These are phyloP conservation scores for Azorinus chamasolen DNA, from an alignment of 2,888 invertebrate species.

Conservation along the genomic window DNA sequence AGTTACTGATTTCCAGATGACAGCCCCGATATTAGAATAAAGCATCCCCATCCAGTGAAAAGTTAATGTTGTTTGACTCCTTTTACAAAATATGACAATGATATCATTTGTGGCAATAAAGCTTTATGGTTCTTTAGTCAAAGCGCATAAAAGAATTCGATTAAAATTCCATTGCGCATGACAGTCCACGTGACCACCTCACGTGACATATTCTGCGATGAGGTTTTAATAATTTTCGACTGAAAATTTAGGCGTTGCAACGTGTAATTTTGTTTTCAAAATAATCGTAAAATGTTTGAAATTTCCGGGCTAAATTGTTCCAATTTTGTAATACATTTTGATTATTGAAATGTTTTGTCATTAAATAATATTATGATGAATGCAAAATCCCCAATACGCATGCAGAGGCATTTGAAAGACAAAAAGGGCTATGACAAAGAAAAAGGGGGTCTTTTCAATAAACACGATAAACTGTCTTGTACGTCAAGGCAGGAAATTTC, in stretches of 20 bases:
- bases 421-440: conserved; percentile 5
- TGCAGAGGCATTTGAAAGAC: conserved; percentile 1
- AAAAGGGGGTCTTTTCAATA: no score
- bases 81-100: no score
- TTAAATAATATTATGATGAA: conserved; percentile 41
- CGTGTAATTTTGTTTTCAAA: conserved; percentile 65
- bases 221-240: conserved; percentile 53
- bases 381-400: conserved; percentile 10
- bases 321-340: conserved; percentile 50
- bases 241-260: conserved; percentile 49
- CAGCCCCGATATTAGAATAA: no score
- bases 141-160: no score
- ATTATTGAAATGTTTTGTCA: conserved; percentile 54
- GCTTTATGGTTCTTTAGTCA: no score
- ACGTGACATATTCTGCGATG: conserved; percentile 51
- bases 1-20: no score
- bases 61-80: no score
- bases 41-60: no score
- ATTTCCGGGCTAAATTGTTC: conserved; percentile 47
- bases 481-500: no score
- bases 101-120: no score
- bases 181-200: conserved; percentile 47
- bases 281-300: conserved; percentile 54
- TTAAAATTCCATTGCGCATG: no score
- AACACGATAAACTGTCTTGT: no score